Base-by-base conservation (phyloP, 92 coral and sea anemone species). In the Pocillopora grandis region DNA sequence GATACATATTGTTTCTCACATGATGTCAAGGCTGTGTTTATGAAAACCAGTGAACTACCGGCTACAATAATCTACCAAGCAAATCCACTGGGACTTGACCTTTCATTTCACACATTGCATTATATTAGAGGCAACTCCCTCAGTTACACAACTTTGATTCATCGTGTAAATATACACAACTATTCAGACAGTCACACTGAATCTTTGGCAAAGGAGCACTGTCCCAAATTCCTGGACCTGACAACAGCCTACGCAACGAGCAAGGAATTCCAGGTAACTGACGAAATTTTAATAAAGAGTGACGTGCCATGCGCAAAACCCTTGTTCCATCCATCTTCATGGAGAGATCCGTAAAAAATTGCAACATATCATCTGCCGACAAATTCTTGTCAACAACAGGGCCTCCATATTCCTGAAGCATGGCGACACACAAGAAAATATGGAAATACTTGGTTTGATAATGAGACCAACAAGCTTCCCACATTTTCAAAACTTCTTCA, bases 381-480 rank as follows among this genome's bases (percentile, higher is more conserved):
- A 96, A 94, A 76, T 91, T 92, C 27, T 72, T 66, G 68, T 88
- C 84, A 2, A 94, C 73, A 20, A 91, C 92, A 48, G 87, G 81
- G 14, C 81, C 89, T 42, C 99, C 99, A 68, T 96, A 96, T 61
- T 90, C 95, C 83, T 89, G 84, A 48, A 96, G 90, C 87, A 96
- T 86, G 76, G 98, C 99, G 59, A 96, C 99, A 84, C 98, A 92
- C 87, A 96, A 73, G 90, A 96, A 96, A 83, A 96, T 92, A 72
- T 96, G 99, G 82, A 96, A 96, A 85, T 88, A 96, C 67, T 96
- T 98, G 12, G 99, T 96, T 80, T 96, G 98, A 78, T 96, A 96
- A 65, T 92, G 98, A n/a, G 98, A 96, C 99, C 99, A 96, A 75
- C 98, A 96, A 10, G 99, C 99, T 88, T 96, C 99, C 99, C 99